Evolutionary conservation across 2,888 invertebrate genomes (phyloP), one percentile per base, ranked within the genome.

Genomic region (Archaeoteleia sp.): DNA sequence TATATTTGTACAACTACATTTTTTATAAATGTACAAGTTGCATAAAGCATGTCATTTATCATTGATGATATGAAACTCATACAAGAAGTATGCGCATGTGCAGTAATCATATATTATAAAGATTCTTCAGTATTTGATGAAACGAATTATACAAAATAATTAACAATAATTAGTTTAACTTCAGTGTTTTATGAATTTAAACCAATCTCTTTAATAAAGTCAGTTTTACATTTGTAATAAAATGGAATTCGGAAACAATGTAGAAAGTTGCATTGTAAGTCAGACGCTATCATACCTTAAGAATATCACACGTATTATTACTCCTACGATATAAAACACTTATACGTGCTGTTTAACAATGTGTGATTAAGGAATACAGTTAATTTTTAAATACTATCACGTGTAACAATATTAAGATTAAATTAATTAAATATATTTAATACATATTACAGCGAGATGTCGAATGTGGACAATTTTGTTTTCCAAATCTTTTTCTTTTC

Each of bases 31-130:
- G 62, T 67, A 67, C 58, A 67, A 67, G 57, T 62, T 67, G 58
- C 53, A 58, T 51, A 45, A 67, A 62, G 55, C 51, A 57, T 67
- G 67, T 53, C 61, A 67, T 67, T 43, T 57, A 67, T 58, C 53
- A 45, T 55, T 51, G 48, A 57, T 62, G 57, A 57, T 62, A 62
- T 58, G 48, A 61, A 67, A 67, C 39, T 57, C 34, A 32, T 46
- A 42, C 29, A 62, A 27, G 29, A 30, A 45, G 17, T 20, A 23
- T 20, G 46, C 34, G 27, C 15, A 46, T 53, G n/a, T n/a, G n/a
- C n/a, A n/a, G n/a, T n/a, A n/a, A n/a, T n/a, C n/a, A n/a, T n/a
- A n/a, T n/a, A n/a, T n/a, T n/a, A n/a, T n/a, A n/a, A n/a, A n/a
- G n/a, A n/a, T n/a, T n/a, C n/a, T n/a, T n/a, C n/a, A n/a, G n/a